These are phyloP conservation scores for Acholoe squamosa DNA, from an alignment of 2,888 invertebrate genomes.

Conservation along the genomic window DNA sequence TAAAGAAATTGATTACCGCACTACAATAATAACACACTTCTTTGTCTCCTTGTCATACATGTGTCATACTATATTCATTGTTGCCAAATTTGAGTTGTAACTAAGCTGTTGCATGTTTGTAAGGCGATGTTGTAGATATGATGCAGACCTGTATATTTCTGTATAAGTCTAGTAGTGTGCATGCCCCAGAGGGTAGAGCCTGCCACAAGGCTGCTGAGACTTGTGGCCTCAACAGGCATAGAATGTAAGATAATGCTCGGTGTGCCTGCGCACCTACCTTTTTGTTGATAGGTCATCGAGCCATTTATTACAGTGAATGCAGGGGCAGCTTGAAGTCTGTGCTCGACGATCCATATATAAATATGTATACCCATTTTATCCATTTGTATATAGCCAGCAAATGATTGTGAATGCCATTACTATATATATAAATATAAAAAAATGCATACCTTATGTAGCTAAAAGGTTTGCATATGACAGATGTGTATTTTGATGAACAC, in stretches of 20 bases:
- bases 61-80: conserved; percentile 57
- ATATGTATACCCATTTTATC: conserved; percentile 52
- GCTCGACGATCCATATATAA: conserved; percentile 13
- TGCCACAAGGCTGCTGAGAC: background rate
- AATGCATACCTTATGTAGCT: conserved; percentile 53
- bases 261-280: conserved; percentile 8
- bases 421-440: conserved; percentile 47
- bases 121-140: conserved; percentile 51
- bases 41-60: conserved; percentile 42
- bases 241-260: background rate
- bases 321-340: conserved; percentile 45
- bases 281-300: conserved; percentile 44
- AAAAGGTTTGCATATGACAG: conserved; percentile 53
- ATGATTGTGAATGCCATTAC: conserved; percentile 52
- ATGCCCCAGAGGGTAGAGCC: background rate
- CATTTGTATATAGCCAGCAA: conserved; percentile 60
- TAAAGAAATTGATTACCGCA: background rate
- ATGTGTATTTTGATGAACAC: conserved; percentile 59
- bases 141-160: conserved; percentile 57
- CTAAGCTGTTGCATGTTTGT: conserved; percentile 46
- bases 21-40: conserved; percentile 10
- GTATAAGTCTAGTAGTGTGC: conserved; percentile 17
- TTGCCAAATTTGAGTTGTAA: conserved; percentile 59
- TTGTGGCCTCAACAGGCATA: background rate
- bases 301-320: conserved; percentile 41